phyloP scores from a whole-genome alignment of 2,113 vertebrate genomes.

The Struthio camelus region DNA sequence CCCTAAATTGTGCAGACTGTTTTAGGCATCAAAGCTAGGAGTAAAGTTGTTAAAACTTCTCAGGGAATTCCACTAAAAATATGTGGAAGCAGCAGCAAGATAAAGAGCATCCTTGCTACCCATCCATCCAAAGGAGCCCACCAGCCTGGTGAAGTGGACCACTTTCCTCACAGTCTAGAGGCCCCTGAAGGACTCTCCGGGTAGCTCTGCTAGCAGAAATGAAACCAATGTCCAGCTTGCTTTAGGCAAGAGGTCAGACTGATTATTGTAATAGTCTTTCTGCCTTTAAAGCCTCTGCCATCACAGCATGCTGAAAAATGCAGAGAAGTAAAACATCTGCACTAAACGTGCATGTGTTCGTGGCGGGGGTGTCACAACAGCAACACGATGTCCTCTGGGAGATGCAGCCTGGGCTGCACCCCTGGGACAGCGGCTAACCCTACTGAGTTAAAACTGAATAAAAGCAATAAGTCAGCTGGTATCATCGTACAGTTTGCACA shows the following conservation, averaged over 20 bases:
- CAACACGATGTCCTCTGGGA: background rate
- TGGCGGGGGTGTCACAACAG: background rate
- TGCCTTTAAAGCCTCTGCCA: background rate
- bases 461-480: too few species aligned
- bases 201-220: slow-evolving; percentile 1
- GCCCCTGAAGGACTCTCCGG: background rate
- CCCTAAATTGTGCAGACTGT: background rate
- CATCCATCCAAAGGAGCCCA: background rate
- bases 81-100: background rate
- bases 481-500: background rate
- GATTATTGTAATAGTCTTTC: background rate
- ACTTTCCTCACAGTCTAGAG: background rate
- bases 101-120: background rate
- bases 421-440: background rate
- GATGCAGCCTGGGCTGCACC: background rate
- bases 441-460: background rate
- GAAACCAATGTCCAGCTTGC: background rate
- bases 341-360: background rate
- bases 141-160: background rate
- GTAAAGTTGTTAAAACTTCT: background rate
- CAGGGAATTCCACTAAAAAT: background rate
- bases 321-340: background rate
- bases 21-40: background rate
- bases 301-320: background rate
- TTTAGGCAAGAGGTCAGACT: background rate